phyloP scores from a whole-genome alignment of 2,113 vertebrate genomes.

The Callopanchax toddi region DNA sequence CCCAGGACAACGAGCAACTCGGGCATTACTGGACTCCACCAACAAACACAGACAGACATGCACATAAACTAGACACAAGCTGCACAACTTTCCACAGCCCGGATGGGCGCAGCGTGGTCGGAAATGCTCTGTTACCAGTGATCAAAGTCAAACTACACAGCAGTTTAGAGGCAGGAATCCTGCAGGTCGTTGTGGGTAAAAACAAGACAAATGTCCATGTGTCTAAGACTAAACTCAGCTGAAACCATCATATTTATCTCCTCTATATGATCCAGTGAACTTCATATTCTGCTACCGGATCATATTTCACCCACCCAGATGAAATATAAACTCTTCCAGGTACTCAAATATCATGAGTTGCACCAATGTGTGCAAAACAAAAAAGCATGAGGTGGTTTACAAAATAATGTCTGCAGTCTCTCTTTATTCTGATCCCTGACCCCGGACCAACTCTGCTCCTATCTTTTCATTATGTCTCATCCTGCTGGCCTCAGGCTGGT shows the following conservation, averaged over 20 bases:
- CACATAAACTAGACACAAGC: constrained; percentile 1
- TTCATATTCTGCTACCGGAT: constrained; percentile 50
- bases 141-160: constrained; percentile 22
- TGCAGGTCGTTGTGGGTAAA: constrained; percentile 24
- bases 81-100: background rate
- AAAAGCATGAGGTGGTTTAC: background rate
- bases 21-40: constrained; percentile 38
- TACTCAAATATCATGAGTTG: background rate
- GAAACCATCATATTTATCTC: constrained; percentile 13
- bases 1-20: constrained; percentile 52
- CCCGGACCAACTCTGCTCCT: constrained; percentile 5
- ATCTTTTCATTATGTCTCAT: constrained; percentile 22
- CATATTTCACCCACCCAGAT: constrained; percentile 75
- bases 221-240: background rate
- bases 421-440: background rate
- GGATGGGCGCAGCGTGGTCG: background rate
- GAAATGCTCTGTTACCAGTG: constrained; percentile 2
- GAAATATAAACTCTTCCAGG: constrained; percentile 65
- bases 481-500: constrained; percentile 19
- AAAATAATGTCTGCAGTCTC: background rate
- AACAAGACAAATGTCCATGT: too few species aligned
- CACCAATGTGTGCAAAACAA: background rate
- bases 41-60: constrained; percentile 28
- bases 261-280: background rate
- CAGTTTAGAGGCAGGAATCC: constrained; percentile 10